Percentiles rank a stretch among this genome's conserved stretches.
phyloP scores from a whole-genome alignment of 1,140 invertebrate genomes.

The Drosophila biarmipes region DNA sequence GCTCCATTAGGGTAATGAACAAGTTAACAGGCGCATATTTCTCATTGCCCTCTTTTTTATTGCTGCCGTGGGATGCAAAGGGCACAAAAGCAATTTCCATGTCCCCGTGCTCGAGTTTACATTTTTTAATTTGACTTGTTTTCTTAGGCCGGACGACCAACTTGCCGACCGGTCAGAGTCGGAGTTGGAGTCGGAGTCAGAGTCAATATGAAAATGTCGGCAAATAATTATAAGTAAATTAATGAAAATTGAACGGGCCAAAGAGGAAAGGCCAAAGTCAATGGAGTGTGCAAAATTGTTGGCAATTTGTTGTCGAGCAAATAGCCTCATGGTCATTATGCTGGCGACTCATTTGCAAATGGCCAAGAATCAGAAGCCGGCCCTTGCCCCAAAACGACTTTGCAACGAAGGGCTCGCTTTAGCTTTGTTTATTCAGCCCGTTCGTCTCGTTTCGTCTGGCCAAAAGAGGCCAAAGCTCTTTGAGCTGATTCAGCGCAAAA shows the following conservation, averaged over 20 bases:
- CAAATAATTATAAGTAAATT: slow-evolving; percentile 79
- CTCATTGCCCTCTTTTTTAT: slow-evolving; percentile 70
- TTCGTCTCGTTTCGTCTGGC: slow-evolving; percentile 1
- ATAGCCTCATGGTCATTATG: slow-evolving; percentile 65
- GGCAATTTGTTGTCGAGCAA: slow-evolving; percentile 62
- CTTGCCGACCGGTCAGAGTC: background rate
- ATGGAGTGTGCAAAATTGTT: slow-evolving; percentile 60
- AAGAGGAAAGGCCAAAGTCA: slow-evolving; percentile 22
- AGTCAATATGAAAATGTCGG: slow-evolving; percentile 59
- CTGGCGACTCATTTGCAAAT: slow-evolving; percentile 75
- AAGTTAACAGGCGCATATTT: slow-evolving; percentile 82
- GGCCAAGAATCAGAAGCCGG: slow-evolving; percentile 44
- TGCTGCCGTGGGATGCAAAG: slow-evolving; percentile 28
- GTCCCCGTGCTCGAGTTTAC: slow-evolving; percentile 52
- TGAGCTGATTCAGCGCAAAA: slow-evolving; percentile 78
- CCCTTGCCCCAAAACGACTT: slow-evolving; percentile 56
- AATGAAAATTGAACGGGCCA: slow-evolving; percentile 61
- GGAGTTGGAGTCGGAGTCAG: slow-evolving; percentile 18
- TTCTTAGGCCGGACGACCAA: slow-evolving; percentile 13
- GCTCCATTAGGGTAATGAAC: slow-evolving; percentile 83
- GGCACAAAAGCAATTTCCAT: slow-evolving; percentile 26
- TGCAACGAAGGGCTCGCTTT: slow-evolving; percentile 69
- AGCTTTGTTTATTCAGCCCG: slow-evolving; percentile 46
- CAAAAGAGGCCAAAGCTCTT: slow-evolving; percentile 42
- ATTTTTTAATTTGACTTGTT: slow-evolving; percentile 77